Evolutionary conservation across 2,888 invertebrate genomes (phyloP), one percentile per base, ranked within the genome.

Genomic region (Aethes cnicana): DNA sequence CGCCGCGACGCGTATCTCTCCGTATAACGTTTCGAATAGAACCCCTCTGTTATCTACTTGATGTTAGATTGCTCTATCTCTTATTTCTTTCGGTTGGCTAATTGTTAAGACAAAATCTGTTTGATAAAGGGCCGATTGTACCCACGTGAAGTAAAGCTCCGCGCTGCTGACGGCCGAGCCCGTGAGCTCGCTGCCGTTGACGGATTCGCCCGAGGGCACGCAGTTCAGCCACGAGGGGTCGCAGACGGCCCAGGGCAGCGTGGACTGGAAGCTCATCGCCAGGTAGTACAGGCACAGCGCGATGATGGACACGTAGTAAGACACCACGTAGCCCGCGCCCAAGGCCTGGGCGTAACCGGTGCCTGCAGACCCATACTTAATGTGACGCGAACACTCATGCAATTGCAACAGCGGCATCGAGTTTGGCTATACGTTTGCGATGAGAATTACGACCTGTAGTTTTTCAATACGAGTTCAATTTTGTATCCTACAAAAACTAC

Each of bases 261-360:
- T 90, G 0, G 91, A 64, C 57, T 91, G 91, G 70, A 95, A 95
- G 32, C 95, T 95, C 66, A 93, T 92, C 8, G 92, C 77, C 62
- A 96, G 82, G 77, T 95, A 96, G 74, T 92, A 95, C 1, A 95
- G 72, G 1, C 94, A 94, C 16, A 95, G 73, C 0, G 94, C 94
- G 82, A 95, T 92, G 42, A 96, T 82, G 0, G 94, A 93, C 49
- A 94, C 94, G 73, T 96, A 96, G 74, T 96, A 96, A 0, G 94
- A 93, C 1, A 94, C 91, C 0, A 95, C 93, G 58, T 92, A 93
- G 21, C 87, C 73, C 3, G 92, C 92, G 0, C 92, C 92, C 0
- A 94, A 71, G 2, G 92, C 88, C 68, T 94, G 93, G 0, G 93
- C 94, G 67, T 92, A 93, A 4, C 94, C 94, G n/a, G 94, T 91